These are phyloP conservation scores for Calameuta filiformis DNA, from an alignment of 2,888 invertebrate genomes.

Conservation along the genomic window DNA sequence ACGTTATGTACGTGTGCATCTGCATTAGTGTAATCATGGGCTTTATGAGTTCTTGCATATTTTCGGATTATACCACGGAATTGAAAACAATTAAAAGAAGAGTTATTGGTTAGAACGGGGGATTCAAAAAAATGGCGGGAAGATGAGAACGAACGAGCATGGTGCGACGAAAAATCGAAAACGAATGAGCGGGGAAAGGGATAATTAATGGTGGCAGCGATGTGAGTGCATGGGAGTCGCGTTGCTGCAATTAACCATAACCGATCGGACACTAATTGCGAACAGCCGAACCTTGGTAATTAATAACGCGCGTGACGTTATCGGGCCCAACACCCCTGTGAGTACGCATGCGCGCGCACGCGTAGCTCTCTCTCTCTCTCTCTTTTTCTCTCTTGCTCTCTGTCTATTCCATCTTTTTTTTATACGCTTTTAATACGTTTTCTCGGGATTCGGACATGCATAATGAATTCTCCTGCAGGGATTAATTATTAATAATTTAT, in stretches of 20 bases:
- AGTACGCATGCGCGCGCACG: background rate
- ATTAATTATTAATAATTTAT: background rate
- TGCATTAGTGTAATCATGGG: too few species aligned
- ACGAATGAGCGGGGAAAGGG: conserved; percentile 20
- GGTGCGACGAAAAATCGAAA: conserved; percentile 16
- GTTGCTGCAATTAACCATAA: conserved; percentile 55
- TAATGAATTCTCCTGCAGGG: background rate
- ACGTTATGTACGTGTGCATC: too few species aligned
- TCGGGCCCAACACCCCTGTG: conserved; percentile 27
- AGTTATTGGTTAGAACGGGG: too few species aligned
- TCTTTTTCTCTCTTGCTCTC: too few species aligned
- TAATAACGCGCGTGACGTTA: conserved; percentile 57
- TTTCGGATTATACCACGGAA: too few species aligned
- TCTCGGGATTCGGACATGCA: background rate
- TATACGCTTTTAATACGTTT: too few species aligned
- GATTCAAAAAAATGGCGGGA: background rate
- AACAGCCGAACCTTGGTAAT: conserved; percentile 54
- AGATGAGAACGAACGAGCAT: background rate
- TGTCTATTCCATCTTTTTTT: too few species aligned
- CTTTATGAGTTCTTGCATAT: too few species aligned
- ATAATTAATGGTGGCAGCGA: conserved; percentile 43
- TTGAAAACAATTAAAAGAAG: too few species aligned
- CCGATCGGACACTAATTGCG: conserved; percentile 58
- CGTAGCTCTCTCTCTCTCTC: background rate
- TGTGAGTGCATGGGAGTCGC: conserved; percentile 36